A percentile compares a stretch with the other conserved stretches of the same genome.
Conservation (phyloP, 2,113 vertebrate genomes). For the Sinosuthora webbiana region DNA sequence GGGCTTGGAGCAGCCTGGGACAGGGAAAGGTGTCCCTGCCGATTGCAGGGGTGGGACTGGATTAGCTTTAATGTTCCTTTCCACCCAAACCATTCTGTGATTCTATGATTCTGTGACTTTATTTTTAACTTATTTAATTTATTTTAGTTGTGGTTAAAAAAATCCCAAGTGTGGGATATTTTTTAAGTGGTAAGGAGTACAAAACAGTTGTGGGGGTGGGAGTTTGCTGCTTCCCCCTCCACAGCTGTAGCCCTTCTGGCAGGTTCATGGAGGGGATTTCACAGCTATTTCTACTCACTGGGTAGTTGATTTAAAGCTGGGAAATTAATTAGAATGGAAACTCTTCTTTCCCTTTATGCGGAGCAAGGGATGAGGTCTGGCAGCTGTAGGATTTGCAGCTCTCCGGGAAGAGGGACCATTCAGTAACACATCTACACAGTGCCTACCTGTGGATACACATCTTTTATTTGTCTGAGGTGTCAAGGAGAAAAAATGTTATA, state of each 20-base stretch:
- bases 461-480: neutral
- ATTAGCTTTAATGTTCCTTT: neutral
- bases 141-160: neutral
- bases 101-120: neutral
- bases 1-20: neutral
- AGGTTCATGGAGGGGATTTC: neutral
- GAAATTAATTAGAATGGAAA: neutral
- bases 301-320: neutral
- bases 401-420: neutral
- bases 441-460: neutral
- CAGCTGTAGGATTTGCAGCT: neutral
- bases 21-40: neutral
- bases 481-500: neutral
- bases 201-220: neutral
- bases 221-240: neutral
- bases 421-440: fast-evolving
- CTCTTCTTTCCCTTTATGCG: neutral
- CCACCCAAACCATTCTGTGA: neutral
- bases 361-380: neutral
- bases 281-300: neutral
- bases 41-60: neutral
- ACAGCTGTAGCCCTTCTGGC: neutral
- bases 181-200: neutral
- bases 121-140: neutral
- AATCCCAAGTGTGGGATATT: neutral